phyloP scores from a whole-genome alignment of 2,797 vertebrate genomes.

The Malurus leucopterus region DNA sequence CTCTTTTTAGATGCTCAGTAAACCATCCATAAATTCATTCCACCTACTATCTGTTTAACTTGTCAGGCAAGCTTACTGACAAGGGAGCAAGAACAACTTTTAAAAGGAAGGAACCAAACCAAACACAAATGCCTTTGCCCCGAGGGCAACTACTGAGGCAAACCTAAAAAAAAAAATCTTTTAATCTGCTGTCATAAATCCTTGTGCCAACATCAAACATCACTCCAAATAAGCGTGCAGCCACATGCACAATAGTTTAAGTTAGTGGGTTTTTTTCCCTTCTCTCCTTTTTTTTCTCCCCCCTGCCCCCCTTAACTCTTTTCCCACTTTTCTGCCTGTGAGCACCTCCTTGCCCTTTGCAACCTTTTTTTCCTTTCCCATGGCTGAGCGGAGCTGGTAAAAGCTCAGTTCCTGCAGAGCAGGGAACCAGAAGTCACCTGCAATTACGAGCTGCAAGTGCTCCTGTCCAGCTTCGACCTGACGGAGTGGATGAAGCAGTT shows the following conservation, averaged over 20 bases:
- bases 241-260: not conserved
- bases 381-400: not conserved
- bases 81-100: not conserved
- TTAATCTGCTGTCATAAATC: not conserved
- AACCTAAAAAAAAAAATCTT: not conserved
- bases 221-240: fast-evolving
- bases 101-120: not conserved
- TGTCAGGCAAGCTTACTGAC: not conserved
- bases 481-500: not conserved
- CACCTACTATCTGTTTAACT: conserved; percentile 37
- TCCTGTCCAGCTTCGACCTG: not conserved
- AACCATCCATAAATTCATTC: conserved; percentile 27
- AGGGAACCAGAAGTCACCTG: not conserved
- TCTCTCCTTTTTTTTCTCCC: too few relatives aligned
- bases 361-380: not conserved
- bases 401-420: not conserved
- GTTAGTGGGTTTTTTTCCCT: fast-evolving
- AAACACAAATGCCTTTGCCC: not conserved
- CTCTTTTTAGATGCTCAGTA: conserved; percentile 23
- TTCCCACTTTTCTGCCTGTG: not conserved
- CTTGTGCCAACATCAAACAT: not conserved
- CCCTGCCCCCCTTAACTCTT: not conserved
- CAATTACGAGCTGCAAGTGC: not conserved
- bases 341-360: not conserved
- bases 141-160: not conserved